Evolutionary conservation across 1,140 invertebrate genomes (phyloP), one percentile per base, ranked within the genome.

Genomic region (Pseudomyrmex cubaensis): DNA sequence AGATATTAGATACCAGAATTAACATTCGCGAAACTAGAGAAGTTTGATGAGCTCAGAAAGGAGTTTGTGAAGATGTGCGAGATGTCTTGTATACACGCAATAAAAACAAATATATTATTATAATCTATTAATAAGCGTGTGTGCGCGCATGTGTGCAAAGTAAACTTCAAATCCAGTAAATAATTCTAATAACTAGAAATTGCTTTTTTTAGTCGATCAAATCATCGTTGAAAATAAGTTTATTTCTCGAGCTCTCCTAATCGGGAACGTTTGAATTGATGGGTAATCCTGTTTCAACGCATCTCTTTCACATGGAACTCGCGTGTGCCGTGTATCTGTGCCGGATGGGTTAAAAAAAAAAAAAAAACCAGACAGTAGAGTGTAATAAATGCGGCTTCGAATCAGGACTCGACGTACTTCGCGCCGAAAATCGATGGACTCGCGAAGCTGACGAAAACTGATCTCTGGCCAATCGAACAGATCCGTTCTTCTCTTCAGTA

Each of bases 361-460:
- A 35, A 35, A 7, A 35, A 25, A 25, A 35, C 35, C 59, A 85
- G 56, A 84, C 75, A 73, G 48, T 25, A 48, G 50, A 25, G 72
- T 61, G 90, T 82, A 80, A 89, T 90, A 90, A 91, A 93, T 91
- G 91, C 86, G 83, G 86, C 86, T 87, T 70, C 87, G 86, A 86
- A 86, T 46, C 72, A 89, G 87, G 63, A 91, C 87, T 84, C 80
- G 87, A 85, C 63, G 82, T 35, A 66, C 67, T 66, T 87, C 82
- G 76, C 72, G 86, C 84, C 84, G 84, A 70, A 90, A 91, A 82
- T 90, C 87, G 66, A 90, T 87, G 86, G 88, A 91, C 77, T 87
- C 83, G 87, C 89, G 84, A 72, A 93, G 91, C 92, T 93, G 92
- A 92, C 92, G 85, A 92, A 90, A 85, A 70, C 88, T 89, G 54